Percentiles rank a stretch among this genome's conserved stretches.
phyloP scores from a whole-genome alignment of 2,888 invertebrate genomes.

The Minunthozetes semirufus region DNA sequence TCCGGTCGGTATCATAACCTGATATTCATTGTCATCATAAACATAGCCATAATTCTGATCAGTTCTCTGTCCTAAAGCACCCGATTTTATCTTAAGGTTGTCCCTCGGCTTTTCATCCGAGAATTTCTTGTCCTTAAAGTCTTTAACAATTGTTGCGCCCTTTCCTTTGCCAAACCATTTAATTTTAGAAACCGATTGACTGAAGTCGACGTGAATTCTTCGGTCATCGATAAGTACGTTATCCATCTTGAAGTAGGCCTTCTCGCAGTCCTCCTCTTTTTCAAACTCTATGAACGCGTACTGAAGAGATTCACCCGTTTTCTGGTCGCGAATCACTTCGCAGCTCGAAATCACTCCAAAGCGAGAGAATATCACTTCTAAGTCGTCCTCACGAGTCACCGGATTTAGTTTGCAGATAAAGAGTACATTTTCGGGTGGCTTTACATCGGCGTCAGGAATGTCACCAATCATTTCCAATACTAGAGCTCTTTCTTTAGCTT shows the following conservation, averaged over 20 bases:
- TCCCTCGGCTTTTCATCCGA: background rate
- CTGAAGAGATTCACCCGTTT: constrained; percentile 87
- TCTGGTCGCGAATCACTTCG: constrained; percentile 90
- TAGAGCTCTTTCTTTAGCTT: constrained; percentile 92
- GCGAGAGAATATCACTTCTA: constrained; percentile 94
- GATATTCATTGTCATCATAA: background rate
- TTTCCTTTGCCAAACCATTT: constrained; percentile 59
- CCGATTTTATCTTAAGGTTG: background rate
- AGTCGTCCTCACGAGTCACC: constrained; percentile 91
- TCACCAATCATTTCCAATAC: constrained; percentile 98
- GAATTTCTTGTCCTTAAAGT: constrained; percentile 8
- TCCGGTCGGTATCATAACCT: background rate
- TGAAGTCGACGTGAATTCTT: constrained; percentile 98
- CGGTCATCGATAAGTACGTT: constrained; percentile 98
- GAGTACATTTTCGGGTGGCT: constrained; percentile 96
- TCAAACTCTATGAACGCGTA: constrained; percentile 99
- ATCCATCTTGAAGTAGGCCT: constrained; percentile 99
- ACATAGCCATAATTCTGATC: background rate
- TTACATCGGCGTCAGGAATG: constrained; percentile 91
- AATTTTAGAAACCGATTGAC: constrained; percentile 93
- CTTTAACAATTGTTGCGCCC: constrained; percentile 29
- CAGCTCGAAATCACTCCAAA: constrained; percentile 87
- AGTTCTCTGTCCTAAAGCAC: constrained; percentile 21
- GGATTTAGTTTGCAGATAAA: constrained; percentile 99
- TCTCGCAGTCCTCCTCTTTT: constrained; percentile 71